These are phyloP conservation scores for Silurus asotus DNA, from an alignment of 2,113 vertebrate genomes.

Conservation along the genomic window DNA sequence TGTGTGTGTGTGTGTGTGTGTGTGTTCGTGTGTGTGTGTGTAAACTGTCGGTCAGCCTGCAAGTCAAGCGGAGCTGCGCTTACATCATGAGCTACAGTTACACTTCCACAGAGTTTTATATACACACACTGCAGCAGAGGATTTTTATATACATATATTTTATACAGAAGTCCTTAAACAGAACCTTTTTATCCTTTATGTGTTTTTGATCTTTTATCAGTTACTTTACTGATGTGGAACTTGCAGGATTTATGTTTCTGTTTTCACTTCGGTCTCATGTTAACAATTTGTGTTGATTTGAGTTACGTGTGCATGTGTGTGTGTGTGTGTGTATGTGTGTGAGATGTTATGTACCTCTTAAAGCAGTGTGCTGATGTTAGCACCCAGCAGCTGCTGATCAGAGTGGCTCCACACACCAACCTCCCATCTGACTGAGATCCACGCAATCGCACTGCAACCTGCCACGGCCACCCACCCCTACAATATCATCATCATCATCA, in stretches of 20 bases:
- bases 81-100: background rate
- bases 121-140: background rate
- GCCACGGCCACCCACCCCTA: constrained; percentile 96
- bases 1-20: background rate
- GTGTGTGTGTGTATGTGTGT: constrained; percentile 13
- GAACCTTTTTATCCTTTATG: background rate
- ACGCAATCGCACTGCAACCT: constrained; percentile 87
- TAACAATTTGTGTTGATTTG: background rate
- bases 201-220: background rate
- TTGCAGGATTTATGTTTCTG: background rate
- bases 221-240: background rate
- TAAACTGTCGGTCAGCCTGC: background rate
- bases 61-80: background rate
- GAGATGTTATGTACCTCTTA: constrained; percentile 77
- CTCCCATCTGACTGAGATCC: constrained; percentile 85
- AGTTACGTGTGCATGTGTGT: background rate
- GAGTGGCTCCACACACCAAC: constrained; percentile 91
- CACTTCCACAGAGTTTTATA: background rate
- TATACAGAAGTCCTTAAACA: background rate
- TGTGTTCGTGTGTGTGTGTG: background rate
- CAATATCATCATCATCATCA: constrained; percentile 1
- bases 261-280: background rate
- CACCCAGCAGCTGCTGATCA: constrained; percentile 94
- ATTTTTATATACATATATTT: background rate
- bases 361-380: constrained; percentile 97